phyloP scores from a whole-genome alignment of 2,113 vertebrate species.

The Theristicus caerulescens region DNA sequence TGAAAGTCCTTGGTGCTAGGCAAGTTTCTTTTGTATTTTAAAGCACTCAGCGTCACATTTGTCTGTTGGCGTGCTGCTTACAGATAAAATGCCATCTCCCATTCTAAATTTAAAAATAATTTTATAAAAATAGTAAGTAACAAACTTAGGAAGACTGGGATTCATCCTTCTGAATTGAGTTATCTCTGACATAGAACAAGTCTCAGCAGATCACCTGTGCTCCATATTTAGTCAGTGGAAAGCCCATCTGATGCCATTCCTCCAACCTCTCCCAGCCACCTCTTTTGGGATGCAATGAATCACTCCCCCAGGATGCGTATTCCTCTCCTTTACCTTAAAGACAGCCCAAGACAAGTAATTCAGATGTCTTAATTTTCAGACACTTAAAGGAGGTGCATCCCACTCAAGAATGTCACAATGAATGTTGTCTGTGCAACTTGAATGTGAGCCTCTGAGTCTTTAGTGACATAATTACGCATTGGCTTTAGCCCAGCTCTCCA shows the following conservation, averaged over 20 bases:
- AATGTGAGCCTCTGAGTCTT: background rate
- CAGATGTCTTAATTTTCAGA: background rate
- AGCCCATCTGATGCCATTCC: background rate
- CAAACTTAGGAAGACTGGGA: background rate
- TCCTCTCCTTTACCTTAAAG: background rate
- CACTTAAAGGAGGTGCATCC: background rate
- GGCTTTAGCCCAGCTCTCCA: background rate
- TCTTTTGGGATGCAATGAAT: background rate
- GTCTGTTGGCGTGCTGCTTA: background rate
- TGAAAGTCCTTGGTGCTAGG: background rate
- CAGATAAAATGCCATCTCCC: background rate
- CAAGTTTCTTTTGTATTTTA: background rate
- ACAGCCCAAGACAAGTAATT: background rate
- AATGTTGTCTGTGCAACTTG: background rate
- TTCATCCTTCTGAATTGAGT: background rate
- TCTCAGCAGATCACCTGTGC: background rate
- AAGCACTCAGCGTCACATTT: background rate
- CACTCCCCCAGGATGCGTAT: fast-evolving
- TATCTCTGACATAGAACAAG: background rate
- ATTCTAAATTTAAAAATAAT: background rate
- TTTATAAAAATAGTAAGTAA: background rate
- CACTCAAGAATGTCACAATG: background rate
- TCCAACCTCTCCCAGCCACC: background rate
- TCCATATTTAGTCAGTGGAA: background rate
- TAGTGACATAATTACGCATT: background rate